These are phyloP conservation scores for Dipus sagitta DNA, from an alignment of 2,797 vertebrate species.

Conservation along the genomic window DNA sequence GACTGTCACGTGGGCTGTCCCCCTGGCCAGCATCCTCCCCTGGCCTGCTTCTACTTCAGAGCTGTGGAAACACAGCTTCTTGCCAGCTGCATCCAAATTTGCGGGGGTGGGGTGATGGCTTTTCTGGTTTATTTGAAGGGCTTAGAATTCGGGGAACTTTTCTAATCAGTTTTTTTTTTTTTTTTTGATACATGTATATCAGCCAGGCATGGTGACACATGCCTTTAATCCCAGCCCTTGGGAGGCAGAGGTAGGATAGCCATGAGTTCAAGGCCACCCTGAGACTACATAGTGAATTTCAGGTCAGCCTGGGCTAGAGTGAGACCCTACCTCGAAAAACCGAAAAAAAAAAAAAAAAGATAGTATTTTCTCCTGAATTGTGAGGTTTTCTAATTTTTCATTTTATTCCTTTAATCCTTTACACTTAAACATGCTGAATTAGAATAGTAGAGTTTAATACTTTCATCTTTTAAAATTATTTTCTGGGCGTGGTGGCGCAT, in stretches of 20 bases:
- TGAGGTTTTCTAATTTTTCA: slow-evolving; percentile 24
- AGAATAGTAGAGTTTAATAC: slow-evolving; percentile 14
- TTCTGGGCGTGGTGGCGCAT: neutral
- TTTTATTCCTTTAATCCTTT: slow-evolving; percentile 33
- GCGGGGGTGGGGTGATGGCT: neutral
- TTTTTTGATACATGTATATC: neutral
- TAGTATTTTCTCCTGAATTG: neutral
- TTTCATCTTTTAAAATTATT: slow-evolving; percentile 44
- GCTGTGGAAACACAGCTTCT: neutral
- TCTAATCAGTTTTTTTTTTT: neutral
- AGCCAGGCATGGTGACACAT: too few relatives aligned
- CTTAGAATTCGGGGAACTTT: neutral
- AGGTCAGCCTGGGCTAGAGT: too few relatives aligned
- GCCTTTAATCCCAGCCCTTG: too few relatives aligned
- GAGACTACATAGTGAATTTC: too few relatives aligned
- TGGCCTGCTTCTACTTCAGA: slow-evolving; percentile 34
- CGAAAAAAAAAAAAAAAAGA: too few relatives aligned
- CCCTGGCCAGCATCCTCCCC: slow-evolving; percentile 31
- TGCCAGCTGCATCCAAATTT: neutral
- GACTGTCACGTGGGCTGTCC: slow-evolving; percentile 64
- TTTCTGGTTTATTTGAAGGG: slow-evolving; percentile 26
- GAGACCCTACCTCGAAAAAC: too few relatives aligned
- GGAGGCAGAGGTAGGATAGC: too few relatives aligned
- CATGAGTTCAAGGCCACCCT: too few relatives aligned
- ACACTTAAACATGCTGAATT: neutral